Percentiles rank a stretch among this genome's conserved stretches.
phyloP scores from a whole-genome alignment of 2,797 vertebrate genomes.

The Phaenicophaeus curvirostris region DNA sequence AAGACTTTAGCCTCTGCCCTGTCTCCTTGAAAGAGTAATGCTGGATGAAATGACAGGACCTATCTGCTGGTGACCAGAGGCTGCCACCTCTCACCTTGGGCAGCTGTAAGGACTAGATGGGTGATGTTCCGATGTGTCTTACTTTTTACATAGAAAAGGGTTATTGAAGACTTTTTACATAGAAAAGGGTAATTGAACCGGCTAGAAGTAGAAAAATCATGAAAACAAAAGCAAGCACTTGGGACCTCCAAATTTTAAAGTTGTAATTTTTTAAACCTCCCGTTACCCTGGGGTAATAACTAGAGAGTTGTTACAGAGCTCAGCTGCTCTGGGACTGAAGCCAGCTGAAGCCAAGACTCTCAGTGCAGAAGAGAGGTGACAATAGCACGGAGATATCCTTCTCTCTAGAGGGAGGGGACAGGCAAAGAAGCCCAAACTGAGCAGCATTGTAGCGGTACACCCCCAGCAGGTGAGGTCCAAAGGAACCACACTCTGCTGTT shows the following conservation, averaged over 20 bases:
- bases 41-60: background rate
- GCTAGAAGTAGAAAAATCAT: background rate
- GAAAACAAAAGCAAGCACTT: background rate
- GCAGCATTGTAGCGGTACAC: background rate
- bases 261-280: background rate
- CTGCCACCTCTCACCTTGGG: background rate
- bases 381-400: background rate
- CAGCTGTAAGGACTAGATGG: background rate
- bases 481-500: background rate
- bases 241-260: background rate
- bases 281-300: background rate
- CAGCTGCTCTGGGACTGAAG: background rate
- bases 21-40: background rate
- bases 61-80: background rate
- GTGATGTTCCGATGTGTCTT: background rate
- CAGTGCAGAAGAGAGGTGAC: background rate
- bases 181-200: background rate
- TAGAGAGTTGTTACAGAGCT: background rate
- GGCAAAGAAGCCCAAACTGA: background rate
- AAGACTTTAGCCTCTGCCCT: background rate
- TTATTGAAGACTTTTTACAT: background rate
- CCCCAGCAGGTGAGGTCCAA: background rate
- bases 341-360: background rate
- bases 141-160: no score
- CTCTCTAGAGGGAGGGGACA: background rate